These are phyloP conservation scores for Desmodus rotundus DNA, from an alignment of 2,113 vertebrate genomes.

Conservation along the genomic window DNA sequence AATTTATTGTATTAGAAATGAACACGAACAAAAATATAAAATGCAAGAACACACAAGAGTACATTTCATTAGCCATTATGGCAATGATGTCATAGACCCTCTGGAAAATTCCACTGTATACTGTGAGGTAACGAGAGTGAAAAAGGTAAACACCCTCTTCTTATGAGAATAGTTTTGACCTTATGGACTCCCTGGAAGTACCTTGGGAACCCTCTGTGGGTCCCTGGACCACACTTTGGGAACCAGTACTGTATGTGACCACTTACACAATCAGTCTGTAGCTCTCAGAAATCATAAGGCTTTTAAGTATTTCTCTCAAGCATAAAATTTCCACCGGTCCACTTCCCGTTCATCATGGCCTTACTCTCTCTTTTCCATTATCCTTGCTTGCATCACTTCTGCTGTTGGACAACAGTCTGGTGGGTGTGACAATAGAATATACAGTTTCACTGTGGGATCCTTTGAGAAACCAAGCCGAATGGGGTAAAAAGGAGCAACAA, in stretches of 20 bases:
- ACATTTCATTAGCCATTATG: background rate
- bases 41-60: background rate
- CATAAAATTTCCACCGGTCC: background rate
- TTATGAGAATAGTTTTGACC: background rate
- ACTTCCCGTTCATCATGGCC: background rate
- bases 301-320: background rate
- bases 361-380: background rate
- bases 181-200: background rate
- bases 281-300: background rate
- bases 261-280: background rate
- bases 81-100: background rate
- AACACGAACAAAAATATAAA: background rate
- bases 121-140: background rate
- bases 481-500: background rate
- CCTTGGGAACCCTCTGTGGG: background rate
- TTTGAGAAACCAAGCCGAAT: constrained; percentile 4
- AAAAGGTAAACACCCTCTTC: background rate
- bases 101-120: background rate
- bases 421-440: background rate
- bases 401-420: background rate
- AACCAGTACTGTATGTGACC: background rate
- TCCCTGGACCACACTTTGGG: background rate
- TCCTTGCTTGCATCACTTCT: background rate
- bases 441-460: background rate
- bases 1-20: background rate